Evolutionary conservation across 2,888 invertebrate genomes (phyloP), one percentile per base, ranked within the genome.

Genomic region (Netelia virgata): DNA sequence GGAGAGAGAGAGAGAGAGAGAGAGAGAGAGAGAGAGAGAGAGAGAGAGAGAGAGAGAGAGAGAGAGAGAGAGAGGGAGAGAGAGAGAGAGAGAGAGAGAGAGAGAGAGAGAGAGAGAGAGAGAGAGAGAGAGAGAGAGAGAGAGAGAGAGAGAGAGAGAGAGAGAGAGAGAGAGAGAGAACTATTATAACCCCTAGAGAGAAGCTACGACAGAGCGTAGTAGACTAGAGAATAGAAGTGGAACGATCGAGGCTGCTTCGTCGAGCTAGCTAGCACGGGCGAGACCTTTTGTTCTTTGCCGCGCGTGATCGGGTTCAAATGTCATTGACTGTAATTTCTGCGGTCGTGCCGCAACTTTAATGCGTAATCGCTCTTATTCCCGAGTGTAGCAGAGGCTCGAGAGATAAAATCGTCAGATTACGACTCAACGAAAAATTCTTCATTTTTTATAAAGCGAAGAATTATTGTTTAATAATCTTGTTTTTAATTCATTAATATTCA

Each of bases 271-370:
- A 41, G 61, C 36, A 53, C 55, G 55, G 73, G 57, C 77, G 64
- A 61, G 50, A 76, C 66, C 79, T 86, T 83, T 81, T 82, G 79
- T 70, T 84, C 50, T 76, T 80, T 66, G 66, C 76, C 66, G 76
- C 41, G 57, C 69, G 77, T 78, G 84, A 85, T 84, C 82, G 79
- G 80, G 85, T 86, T 86, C 82, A 86, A 86, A 84, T 86, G 83
- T 86, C 85, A 85, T 59, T 81, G 78, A 69, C 68, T 79, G 73
- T 75, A 84, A 80, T 84, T 84, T 74, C 63, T 79, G 75, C 47
- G 69, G 47, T 77, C 81, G 77, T 78, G 82, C 69, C 57, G 55
- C 84, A 82, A 77, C 74, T 84, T 68, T 66, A 79, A 76, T 79
- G 86, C 82, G 79, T 84, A 80, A 84, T 84, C 79, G 75, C 83